phyloP scores from a whole-genome alignment of 2,797 vertebrate genomes.

The Tokudaia tokunoshimensis region DNA sequence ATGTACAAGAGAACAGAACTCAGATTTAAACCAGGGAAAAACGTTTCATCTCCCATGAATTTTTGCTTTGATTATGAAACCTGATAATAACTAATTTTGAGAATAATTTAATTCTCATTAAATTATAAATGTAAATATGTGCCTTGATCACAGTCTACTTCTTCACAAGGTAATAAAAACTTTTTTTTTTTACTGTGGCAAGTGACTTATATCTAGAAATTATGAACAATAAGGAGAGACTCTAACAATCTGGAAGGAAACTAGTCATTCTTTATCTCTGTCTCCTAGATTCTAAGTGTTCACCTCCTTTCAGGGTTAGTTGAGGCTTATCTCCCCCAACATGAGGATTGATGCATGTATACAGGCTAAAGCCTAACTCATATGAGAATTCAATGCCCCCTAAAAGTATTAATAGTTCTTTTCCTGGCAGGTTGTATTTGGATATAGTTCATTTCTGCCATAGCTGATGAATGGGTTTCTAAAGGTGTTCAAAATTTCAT shows the following conservation, averaged over 20 bases:
- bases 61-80: constrained; percentile 29
- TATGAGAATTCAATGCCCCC: not conserved
- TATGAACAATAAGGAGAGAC: not conserved
- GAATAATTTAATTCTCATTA: constrained; percentile 28
- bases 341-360: constrained; percentile 25
- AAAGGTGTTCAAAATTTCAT: constrained; percentile 12
- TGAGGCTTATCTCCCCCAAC: constrained; percentile 37
- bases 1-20: not conserved
- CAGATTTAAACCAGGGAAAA: not conserved
- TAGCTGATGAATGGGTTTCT: constrained; percentile 59
- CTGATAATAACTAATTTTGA: not conserved
- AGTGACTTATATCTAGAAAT: not conserved
- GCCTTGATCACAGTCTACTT: not conserved
- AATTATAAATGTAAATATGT: not conserved
- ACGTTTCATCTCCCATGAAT: not conserved
- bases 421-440: constrained; percentile 31
- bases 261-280: not conserved
- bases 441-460: constrained; percentile 45
- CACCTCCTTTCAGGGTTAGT: not conserved
- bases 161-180: not conserved
- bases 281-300: not conserved
- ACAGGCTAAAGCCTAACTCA: constrained; percentile 18
- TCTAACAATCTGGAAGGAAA: not conserved
- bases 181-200: not conserved
- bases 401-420: constrained; percentile 48